Base-by-base conservation (phyloP, 2,797 vertebrate genomes). In the Glossophaga mutica region DNA sequence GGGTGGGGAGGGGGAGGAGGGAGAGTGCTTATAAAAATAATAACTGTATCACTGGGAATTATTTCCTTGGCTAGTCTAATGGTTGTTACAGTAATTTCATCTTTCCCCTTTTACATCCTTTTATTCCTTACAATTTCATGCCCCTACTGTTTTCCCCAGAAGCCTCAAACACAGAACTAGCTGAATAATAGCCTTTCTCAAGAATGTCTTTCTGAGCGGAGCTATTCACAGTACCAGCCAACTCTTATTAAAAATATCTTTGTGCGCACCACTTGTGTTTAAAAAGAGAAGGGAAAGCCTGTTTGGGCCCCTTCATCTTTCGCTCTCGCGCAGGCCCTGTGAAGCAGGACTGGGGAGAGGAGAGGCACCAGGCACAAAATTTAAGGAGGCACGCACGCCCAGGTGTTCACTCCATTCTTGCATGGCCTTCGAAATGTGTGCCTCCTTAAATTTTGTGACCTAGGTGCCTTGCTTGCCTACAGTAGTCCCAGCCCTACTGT, bases 1-100 rank as follows among this genome's bases (percentile, higher is more conserved):
- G 42, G 29, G 55, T 10, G 3, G 55, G 21, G 8, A 9, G 50
- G 55, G 9, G 3, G 73, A 5, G 9, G 1, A 39, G 39, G 22
- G 26, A 22, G 9, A 50, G 8, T 62, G 8, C 82, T 97, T 94
- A 94, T 95, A 97, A 76, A 97, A 97, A 93, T 97, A 95, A 96
- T 97, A 95, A 96, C 84, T 94, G 18, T 32, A 96, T 95, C 91
- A 96, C 71, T 96, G 39, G 78, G 97, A 98, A 98, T 90, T 82
- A 98, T 57, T 87, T 96, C 86, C 78, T 62, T 65, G 87, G 81
- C 44, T 90, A 92, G 55, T 22, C 97, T 96, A 94, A 87, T 93
- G 85, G 46, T 29, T 96, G 50, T 90, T 68, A 52, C 1, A 71
- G 10, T 78, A 50, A 85, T 87, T 95, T 92, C 85, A 92, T 94